Base-by-base conservation (phyloP, 2,888 invertebrate species). In the Phasia obesa region DNA sequence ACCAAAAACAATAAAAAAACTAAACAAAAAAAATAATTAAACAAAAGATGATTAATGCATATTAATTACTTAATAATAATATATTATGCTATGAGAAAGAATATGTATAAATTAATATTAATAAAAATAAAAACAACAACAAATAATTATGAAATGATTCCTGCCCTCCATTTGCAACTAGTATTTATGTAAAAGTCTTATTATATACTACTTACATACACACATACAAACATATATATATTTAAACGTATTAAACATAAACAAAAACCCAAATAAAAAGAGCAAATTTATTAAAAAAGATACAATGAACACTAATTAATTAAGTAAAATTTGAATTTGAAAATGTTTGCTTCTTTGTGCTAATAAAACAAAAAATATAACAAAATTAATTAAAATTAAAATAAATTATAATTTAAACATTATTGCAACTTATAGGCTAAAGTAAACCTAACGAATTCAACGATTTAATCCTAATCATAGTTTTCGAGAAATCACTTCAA, bases 61-160 rank as follows among this genome's bases (percentile, higher is more conserved):
- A 65, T 44, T 15, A 38, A 44, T 44, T 17, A 44, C 17, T 44
- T 17, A 44, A 5, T 13, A 44, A 4, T 17, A 44, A n/a, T 47
- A 17, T 17, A 2, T 17, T 23, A 53, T 55, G 78, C 78, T 82
- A 67, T 84, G 19, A 86, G 77, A 80, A 80, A 81, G 69, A 76
- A 80, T 27, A 73, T 55, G 74, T 17, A 81, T 38, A 84, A 47
- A 64, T n/a, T 53, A 64, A 64, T 57, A 38, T 23, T 35, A 35
- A 55, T 21, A 57, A 57, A 17, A 42, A 80, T 83, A 27, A 86
- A 81, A 84, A 84, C 55, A 80, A 85, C 85, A 85, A 86, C 86
- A 84, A 84, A 79, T 81, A 85, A 87, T 87, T 87, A 87, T 89
- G 90, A 89, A 89, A 85, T 88, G 88, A 89, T 89, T 89, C 90